phyloP scores from a whole-genome alignment of 2,113 vertebrate species.

The Lepisosteus osseus region DNA sequence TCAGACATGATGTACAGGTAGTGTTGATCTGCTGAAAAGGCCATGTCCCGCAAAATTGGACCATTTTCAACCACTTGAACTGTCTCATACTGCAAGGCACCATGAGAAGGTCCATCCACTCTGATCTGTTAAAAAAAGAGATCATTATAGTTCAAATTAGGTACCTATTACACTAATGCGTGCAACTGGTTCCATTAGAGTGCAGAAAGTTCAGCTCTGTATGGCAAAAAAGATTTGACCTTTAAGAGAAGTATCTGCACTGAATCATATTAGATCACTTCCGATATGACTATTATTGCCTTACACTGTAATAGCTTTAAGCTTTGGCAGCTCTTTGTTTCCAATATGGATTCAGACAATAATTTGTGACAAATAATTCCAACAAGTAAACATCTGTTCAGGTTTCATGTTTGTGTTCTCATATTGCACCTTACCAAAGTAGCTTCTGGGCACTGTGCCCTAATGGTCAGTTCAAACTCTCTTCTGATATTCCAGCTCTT shows the following conservation, averaged over 20 bases:
- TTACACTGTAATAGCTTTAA: neutral
- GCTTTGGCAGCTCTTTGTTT: neutral
- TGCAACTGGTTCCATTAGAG: neutral
- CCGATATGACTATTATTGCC: neutral
- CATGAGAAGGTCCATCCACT: slow-evolving; percentile 80
- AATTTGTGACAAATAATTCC: neutral
- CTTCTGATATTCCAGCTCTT: neutral
- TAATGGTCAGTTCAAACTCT: neutral
- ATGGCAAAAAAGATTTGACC: neutral
- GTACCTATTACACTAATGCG: neutral
- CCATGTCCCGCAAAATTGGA: slow-evolving; percentile 89
- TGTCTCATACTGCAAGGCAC: slow-evolving; percentile 85
- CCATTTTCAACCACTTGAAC: slow-evolving; percentile 86
- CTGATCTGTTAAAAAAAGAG: slow-evolving; percentile 71
- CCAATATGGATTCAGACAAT: neutral
- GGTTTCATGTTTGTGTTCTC: neutral
- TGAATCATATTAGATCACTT: neutral
- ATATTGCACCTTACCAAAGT: slow-evolving; percentile 8
- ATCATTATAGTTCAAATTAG: neutral
- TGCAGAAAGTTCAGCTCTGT: neutral
- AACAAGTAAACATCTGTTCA: neutral
- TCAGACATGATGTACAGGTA: slow-evolving; percentile 96
- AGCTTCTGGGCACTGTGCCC: slow-evolving; percentile 8
- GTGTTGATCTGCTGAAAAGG: slow-evolving; percentile 85
- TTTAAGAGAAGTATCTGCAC: neutral